Evolutionary conservation across 1,140 invertebrate species (phyloP).

Genomic region (Drosophila malerkotliana): DNA sequence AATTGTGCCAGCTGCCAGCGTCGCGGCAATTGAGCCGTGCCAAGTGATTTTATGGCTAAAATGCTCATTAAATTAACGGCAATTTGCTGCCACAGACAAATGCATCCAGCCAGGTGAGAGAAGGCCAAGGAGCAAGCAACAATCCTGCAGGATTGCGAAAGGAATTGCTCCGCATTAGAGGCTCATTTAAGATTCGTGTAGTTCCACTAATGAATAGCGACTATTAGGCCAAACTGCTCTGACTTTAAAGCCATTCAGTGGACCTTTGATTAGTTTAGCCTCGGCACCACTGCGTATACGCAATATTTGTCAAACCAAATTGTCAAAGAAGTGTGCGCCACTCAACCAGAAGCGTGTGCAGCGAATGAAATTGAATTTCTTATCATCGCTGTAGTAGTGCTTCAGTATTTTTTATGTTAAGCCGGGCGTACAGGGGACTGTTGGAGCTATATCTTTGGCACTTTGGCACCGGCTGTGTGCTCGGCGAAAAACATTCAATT

Average conservation of each 20-base stretch:
- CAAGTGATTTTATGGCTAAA: constrained; percentile 77
- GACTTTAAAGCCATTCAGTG: neutral
- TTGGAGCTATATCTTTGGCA: constrained; percentile 58
- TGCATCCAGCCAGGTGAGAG: constrained; percentile 41
- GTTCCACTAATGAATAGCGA: constrained; percentile 17
- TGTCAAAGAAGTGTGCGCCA: constrained; percentile 40
- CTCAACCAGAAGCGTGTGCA: constrained; percentile 30
- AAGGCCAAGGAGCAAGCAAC: constrained; percentile 8
- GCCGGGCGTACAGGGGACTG: constrained; percentile 16
- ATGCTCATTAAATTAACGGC: constrained; percentile 75
- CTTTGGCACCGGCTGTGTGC: constrained; percentile 65
- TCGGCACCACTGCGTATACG: constrained; percentile 37
- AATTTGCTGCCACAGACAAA: constrained; percentile 70
- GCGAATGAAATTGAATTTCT: constrained; percentile 69
- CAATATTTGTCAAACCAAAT: constrained; percentile 46
- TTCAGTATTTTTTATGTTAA: constrained; percentile 36
- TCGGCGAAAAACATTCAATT: constrained; percentile 77
- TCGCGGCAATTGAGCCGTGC: constrained; percentile 64
- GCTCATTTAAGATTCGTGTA: constrained; percentile 1
- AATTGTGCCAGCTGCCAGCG: constrained; percentile 71
- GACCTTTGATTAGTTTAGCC: constrained; percentile 6
- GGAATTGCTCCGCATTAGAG: constrained; percentile 9
- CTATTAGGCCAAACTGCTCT: constrained; percentile 5
- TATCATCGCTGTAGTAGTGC: constrained; percentile 47
- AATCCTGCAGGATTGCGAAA: constrained; percentile 4